Evolutionary conservation across 2,113 vertebrate genomes (phyloP).

Genomic region (Saimiri boliviensis): DNA sequence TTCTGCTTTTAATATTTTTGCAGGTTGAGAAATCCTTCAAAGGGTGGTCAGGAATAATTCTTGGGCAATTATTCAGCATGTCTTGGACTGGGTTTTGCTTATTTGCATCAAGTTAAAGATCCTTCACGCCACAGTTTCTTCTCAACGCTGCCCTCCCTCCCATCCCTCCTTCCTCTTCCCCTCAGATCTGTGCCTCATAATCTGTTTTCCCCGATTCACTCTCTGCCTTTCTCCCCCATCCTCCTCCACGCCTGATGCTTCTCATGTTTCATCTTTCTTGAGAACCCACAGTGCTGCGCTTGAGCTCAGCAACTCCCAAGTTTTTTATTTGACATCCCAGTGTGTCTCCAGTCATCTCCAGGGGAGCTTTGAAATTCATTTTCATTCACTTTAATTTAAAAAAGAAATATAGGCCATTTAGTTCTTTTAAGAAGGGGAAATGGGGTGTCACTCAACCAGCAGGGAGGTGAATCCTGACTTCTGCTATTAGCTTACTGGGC

Average conservation of each 20-base stretch:
- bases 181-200: background rate
- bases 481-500: slow-evolving; percentile 60
- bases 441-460: slow-evolving; percentile 72
- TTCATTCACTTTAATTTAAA: slow-evolving; percentile 78
- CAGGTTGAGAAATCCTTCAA: slow-evolving; percentile 47
- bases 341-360: slow-evolving; percentile 71
- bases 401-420: slow-evolving; percentile 76
- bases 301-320: slow-evolving; percentile 55
- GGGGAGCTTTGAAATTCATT: slow-evolving; percentile 73
- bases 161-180: background rate
- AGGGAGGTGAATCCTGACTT: slow-evolving; percentile 64
- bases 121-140: background rate
- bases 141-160: background rate
- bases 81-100: slow-evolving; percentile 9
- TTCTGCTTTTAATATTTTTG: slow-evolving; percentile 64
- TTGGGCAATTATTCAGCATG: background rate
- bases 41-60: slow-evolving; percentile 7
- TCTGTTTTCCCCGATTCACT: background rate
- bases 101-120: slow-evolving; percentile 33
- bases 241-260: background rate
- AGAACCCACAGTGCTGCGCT: slow-evolving; percentile 7
- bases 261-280: slow-evolving; percentile 40
- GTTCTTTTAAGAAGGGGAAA: slow-evolving; percentile 66
- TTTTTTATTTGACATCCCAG: slow-evolving; percentile 74
- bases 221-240: background rate